Conservation (phyloP, 2,888 invertebrate genomes). For the Caenorhabditis auriculariae region DNA sequence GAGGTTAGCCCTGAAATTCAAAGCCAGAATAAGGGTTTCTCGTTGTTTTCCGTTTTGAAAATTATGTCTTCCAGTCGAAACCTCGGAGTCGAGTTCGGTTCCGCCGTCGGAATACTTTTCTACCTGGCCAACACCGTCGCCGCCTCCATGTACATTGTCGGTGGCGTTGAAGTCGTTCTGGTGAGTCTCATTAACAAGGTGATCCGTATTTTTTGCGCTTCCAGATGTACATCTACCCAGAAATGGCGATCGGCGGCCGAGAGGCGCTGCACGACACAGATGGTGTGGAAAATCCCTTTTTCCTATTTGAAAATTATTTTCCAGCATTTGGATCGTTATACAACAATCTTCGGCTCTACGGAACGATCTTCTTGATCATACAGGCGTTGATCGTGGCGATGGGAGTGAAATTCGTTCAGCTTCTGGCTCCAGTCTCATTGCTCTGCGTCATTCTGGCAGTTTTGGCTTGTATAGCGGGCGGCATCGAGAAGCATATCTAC, state of each 20-base stretch:
- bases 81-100: slow-evolving; percentile 94
- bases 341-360: slow-evolving; percentile 97
- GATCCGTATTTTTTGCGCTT: slow-evolving; percentile 1
- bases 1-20: too few species aligned
- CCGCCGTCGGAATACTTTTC: slow-evolving; percentile 97
- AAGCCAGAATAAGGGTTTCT: too few species aligned
- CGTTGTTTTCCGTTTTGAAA: slow-evolving; percentile 2
- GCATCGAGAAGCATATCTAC: slow-evolving; percentile 79
- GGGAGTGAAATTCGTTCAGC: slow-evolving; percentile 97
- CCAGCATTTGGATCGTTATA: slow-evolving; percentile 72
- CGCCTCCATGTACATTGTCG: slow-evolving; percentile 98
- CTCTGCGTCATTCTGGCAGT: slow-evolving; percentile 95
- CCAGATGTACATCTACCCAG: slow-evolving; percentile 57
- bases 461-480: slow-evolving; percentile 89
- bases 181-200: slow-evolving; percentile 48
- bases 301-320: neutral
- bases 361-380: slow-evolving; percentile 81
- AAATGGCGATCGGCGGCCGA: slow-evolving; percentile 57
- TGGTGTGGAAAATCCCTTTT: neutral
- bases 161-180: slow-evolving; percentile 67
- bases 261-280: slow-evolving; percentile 55
- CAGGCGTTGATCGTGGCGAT: slow-evolving; percentile 84
- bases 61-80: slow-evolving; percentile 71
- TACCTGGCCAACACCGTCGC: slow-evolving; percentile 97
- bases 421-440: slow-evolving; percentile 93